phyloP scores from a whole-genome alignment of 2,888 invertebrate species.

The Eucera pruinosa region DNA sequence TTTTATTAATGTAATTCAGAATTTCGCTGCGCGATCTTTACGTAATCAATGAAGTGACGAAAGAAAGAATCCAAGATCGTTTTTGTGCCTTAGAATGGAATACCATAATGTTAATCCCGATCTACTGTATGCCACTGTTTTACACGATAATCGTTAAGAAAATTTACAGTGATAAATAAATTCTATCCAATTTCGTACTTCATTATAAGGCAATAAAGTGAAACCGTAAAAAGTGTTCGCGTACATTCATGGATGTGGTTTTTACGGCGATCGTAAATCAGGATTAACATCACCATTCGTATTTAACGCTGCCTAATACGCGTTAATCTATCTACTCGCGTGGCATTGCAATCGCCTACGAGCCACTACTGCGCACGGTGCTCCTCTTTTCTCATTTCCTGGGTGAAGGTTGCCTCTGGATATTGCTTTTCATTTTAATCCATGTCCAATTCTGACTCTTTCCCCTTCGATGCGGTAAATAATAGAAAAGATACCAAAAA shows the following conservation, averaged over 20 bases:
- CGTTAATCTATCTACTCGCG: conserved; percentile 52
- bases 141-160: background rate
- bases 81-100: conserved; percentile 19
- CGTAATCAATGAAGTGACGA: background rate
- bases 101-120: conserved; percentile 19
- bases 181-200: background rate
- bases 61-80: conserved; percentile 31
- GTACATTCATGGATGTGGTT: conserved; percentile 25
- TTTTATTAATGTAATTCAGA: background rate
- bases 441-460: background rate
- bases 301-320: conserved; percentile 49
- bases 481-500: background rate
- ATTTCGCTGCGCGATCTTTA: background rate
- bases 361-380: conserved; percentile 36
- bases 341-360: conserved; percentile 47
- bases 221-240: background rate
- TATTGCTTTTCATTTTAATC: conserved; percentile 11
- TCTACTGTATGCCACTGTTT: conserved; percentile 8
- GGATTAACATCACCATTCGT: conserved; percentile 46
- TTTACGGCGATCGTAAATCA: conserved; percentile 59
- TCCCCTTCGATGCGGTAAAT: background rate
- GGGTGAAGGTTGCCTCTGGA: conserved; percentile 43
- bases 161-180: background rate
- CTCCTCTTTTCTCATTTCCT: conserved; percentile 29
- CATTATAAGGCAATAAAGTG: conserved; percentile 5